These are phyloP conservation scores for Podocnemis expansa DNA, from an alignment of 2,113 vertebrate genomes.

Conservation along the genomic window DNA sequence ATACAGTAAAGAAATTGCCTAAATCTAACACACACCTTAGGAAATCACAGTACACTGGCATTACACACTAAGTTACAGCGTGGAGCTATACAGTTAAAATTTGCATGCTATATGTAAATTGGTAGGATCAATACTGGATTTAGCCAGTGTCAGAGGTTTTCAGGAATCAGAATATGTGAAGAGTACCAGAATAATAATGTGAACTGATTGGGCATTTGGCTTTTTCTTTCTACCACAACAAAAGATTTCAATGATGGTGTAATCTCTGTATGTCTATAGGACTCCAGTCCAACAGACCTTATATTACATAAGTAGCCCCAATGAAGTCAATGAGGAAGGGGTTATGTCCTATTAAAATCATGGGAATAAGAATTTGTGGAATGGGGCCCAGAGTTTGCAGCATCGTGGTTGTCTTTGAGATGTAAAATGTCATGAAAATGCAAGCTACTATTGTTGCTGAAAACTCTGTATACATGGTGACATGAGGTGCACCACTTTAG, in stretches of 20 bases:
- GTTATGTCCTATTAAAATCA: background rate
- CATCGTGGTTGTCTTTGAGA: background rate
- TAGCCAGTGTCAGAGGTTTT: background rate
- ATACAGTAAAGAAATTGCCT: background rate
- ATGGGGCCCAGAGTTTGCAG: background rate
- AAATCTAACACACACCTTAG: background rate
- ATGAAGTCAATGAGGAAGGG: background rate
- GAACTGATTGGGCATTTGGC: background rate
- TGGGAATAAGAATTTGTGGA: background rate
- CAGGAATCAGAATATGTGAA: background rate
- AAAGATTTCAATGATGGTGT: background rate
- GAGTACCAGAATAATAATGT: background rate
- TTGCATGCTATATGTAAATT: background rate
- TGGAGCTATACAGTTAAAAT: background rate
- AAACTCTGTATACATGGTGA: accelerated
- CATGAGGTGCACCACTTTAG: accelerated
- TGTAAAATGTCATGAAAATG: accelerated
- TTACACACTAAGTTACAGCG: background rate
- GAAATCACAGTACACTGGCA: background rate
- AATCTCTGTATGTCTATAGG: background rate
- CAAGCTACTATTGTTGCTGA: accelerated
- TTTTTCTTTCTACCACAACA: background rate
- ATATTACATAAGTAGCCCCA: background rate
- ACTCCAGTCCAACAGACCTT: background rate
- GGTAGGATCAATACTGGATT: background rate